Conservation (phyloP, 92 coral and sea anemone genomes). For the Zoanthus gigantus region DNA sequence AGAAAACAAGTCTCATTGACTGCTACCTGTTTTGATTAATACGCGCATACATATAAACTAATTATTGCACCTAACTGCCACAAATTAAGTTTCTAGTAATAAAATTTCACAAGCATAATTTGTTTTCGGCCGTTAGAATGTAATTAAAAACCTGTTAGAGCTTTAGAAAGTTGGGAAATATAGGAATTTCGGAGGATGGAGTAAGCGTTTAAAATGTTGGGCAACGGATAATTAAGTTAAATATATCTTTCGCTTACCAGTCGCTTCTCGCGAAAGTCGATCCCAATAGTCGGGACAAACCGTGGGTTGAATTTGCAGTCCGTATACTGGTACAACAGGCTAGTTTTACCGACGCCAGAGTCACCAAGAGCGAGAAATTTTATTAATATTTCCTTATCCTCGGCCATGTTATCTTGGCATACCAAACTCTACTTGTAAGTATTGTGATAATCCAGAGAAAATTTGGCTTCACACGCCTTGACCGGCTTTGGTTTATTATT, state of each 20-base stretch:
- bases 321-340: constrained; percentile 84
- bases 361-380: constrained; percentile 87
- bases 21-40: too few relatives aligned
- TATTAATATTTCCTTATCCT: constrained; percentile 77
- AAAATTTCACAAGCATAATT: too few relatives aligned
- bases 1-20: too few relatives aligned
- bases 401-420: constrained; percentile 61
- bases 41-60: too few relatives aligned
- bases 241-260: constrained; percentile 63
- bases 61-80: too few relatives aligned
- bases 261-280: constrained; percentile 87
- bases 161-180: too few relatives aligned
- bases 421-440: not conserved
- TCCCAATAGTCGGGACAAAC: constrained; percentile 90
- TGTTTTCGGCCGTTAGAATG: too few relatives aligned
- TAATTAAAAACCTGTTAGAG: too few relatives aligned
- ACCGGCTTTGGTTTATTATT: not conserved
- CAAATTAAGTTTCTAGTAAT: too few relatives aligned
- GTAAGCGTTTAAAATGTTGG: not conserved
- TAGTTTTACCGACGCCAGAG: constrained; percentile 85
- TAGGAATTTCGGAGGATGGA: too few relatives aligned
- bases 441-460: constrained; percentile 4
- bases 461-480: not conserved
- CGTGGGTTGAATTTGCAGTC: constrained; percentile 89
- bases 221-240: not conserved